Conservation (phyloP, 1,140 invertebrate species). For the Drosophila pectinifera region DNA sequence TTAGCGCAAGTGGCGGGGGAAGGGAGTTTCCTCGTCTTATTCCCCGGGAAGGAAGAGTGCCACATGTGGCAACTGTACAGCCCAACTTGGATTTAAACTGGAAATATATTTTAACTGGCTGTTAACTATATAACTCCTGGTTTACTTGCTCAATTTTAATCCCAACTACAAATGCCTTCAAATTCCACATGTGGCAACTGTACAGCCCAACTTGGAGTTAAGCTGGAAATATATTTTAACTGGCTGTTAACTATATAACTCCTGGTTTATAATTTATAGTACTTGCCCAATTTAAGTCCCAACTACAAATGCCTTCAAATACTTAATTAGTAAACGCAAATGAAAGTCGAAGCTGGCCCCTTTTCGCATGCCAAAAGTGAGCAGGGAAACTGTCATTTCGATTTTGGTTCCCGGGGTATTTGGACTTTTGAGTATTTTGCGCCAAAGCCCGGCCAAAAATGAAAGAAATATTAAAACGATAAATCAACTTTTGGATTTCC, state of each 20-base stretch:
- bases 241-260: too few relatives aligned
- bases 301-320: too few relatives aligned
- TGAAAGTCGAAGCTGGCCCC: slow-evolving; percentile 15
- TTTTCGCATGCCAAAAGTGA: slow-evolving; percentile 11
- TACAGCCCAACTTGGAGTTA: background rate
- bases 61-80: slow-evolving; percentile 20
- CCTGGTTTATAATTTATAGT: too few relatives aligned
- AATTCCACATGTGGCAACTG: slow-evolving; percentile 24
- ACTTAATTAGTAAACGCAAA: slow-evolving; percentile 26
- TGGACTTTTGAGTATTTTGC: slow-evolving; percentile 15
- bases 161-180: too few relatives aligned
- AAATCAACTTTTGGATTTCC: slow-evolving; percentile 77
- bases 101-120: background rate
- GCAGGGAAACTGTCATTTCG: slow-evolving; percentile 60
- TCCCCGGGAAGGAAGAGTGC: background rate
- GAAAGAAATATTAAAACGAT: slow-evolving; percentile 79
- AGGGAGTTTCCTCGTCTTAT: background rate
- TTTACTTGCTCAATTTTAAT: too few relatives aligned
- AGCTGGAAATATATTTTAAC: background rate
- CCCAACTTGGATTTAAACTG: background rate
- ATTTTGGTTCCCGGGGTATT: slow-evolving; percentile 39
- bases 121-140: too few relatives aligned
- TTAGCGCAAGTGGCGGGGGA: slow-evolving; percentile 48
- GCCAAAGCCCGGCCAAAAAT: slow-evolving; percentile 13
- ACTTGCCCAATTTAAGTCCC: too few relatives aligned